Conservation (phyloP, 2,888 invertebrate species). For the Ashinkailepas kermadecensis region DNA sequence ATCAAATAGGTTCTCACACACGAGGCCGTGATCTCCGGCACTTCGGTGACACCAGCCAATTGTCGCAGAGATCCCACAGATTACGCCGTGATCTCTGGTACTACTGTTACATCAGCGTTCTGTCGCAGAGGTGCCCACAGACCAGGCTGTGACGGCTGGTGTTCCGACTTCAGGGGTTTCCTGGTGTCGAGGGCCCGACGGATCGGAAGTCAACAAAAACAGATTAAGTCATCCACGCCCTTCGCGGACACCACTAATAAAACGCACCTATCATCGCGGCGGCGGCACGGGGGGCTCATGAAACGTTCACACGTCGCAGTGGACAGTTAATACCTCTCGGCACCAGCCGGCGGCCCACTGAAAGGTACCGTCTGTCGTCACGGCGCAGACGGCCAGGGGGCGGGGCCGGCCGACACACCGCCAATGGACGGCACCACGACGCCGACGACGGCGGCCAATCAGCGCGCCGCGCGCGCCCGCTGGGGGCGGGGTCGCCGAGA, state of each 20-base stretch:
- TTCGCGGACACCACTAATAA: not conserved
- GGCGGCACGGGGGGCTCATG: not conserved
- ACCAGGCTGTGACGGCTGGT: not conserved
- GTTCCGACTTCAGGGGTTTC: no score
- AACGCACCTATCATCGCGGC: not conserved
- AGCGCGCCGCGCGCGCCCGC: not conserved
- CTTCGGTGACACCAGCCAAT: no score
- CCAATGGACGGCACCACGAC: not conserved
- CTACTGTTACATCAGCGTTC: no score
- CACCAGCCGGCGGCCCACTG: not conserved
- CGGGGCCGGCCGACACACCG: not conserved
- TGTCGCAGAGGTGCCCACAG: not conserved
- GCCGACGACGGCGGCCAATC: not conserved
- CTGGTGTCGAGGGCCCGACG: no score
- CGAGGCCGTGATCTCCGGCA: no score
- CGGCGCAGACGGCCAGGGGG: not conserved
- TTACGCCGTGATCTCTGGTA: no score
- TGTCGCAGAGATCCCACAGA: no score
- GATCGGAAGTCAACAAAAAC: not conserved
- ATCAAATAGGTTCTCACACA: no score
- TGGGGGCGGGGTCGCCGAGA: not conserved
- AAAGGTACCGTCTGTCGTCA: conserved; percentile 1
- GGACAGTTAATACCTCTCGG: not conserved
- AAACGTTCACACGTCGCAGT: not conserved
- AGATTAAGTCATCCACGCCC: not conserved